Percentiles rank a stretch among this genome's conserved stretches.
These are phyloP conservation scores for Arrhamphus sclerolepis DNA, from an alignment of 2,797 vertebrate species.

Conservation along the genomic window DNA sequence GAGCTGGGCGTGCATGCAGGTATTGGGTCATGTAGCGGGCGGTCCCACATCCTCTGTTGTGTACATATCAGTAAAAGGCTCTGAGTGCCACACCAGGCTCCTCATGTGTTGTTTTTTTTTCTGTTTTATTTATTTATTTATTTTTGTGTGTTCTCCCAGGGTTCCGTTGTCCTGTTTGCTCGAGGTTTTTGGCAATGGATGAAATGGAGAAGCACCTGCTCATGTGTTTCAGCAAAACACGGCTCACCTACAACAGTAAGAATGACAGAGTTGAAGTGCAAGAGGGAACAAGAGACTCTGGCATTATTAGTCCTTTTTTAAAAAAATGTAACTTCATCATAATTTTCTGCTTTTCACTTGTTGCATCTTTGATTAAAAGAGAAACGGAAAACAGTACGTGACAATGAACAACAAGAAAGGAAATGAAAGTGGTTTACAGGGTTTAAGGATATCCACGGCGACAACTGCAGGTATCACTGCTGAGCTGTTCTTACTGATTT, in stretches of 20 bases:
- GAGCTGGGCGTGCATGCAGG: conserved; percentile 1
- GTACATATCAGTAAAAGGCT: conserved; percentile 37
- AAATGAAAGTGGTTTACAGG: no score
- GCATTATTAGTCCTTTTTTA: neutral
- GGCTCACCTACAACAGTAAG: conserved; percentile 98
- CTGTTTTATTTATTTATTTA: no score
- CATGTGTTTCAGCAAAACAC: conserved; percentile 96
- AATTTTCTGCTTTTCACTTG: no score
- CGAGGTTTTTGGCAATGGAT: conserved; percentile 93
- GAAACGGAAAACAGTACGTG: no score
- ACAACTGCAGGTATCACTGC: no score
- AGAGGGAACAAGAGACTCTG: neutral
- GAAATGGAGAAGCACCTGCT: conserved; percentile 98
- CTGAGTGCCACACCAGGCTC: conserved; percentile 9
- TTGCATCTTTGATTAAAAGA: no score
- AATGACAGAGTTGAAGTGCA: neutral
- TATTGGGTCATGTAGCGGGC: conserved; percentile 9
- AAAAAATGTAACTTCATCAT: no score
- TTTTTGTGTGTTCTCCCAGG: conserved; percentile 85
- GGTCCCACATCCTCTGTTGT: conserved; percentile 30
- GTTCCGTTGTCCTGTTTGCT: conserved; percentile 97
- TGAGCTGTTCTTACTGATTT: no score
- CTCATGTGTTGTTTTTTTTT: conserved; percentile 38
- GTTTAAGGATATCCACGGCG: no score
- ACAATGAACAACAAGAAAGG: no score